Evolutionary conservation across 2,113 vertebrate genomes (phyloP).

Genomic region (Strix aluco): DNA sequence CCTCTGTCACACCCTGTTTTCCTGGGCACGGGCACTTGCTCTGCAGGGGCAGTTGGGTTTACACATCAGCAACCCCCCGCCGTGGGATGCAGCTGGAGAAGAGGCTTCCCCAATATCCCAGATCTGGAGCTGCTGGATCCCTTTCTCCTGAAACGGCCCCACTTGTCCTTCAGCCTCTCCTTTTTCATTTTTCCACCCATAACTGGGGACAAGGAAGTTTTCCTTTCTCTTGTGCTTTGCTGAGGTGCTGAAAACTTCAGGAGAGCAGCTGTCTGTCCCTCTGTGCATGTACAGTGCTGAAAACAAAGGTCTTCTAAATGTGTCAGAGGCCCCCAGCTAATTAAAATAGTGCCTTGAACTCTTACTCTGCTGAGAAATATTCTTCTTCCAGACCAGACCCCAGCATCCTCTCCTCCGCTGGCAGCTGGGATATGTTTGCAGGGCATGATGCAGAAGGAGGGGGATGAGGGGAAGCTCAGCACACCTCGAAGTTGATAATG

Average conservation of each 20-base stretch:
- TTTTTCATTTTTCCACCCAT: neutral
- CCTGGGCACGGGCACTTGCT: accelerated
- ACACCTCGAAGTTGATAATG: neutral
- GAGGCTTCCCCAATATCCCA: neutral
- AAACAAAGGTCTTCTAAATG: neutral
- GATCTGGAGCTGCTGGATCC: neutral
- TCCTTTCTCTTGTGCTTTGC: neutral
- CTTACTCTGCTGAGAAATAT: neutral
- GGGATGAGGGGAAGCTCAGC: neutral
- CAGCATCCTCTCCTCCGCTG: accelerated
- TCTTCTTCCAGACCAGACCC: neutral
- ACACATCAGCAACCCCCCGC: accelerated
- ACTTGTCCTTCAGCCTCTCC: neutral
- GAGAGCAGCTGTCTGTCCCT: neutral
- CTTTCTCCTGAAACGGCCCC: neutral
- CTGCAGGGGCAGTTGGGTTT: no score
- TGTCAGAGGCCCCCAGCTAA: neutral
- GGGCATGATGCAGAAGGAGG: accelerated
- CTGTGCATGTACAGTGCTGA: accelerated
- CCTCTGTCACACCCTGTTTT: neutral
- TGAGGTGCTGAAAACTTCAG: neutral
- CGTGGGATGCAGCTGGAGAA: neutral
- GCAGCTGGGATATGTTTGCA: neutral
- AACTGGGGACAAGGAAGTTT: neutral
- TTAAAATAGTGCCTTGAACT: neutral